phyloP scores from a whole-genome alignment of 2,113 vertebrate species.

The Peromyscus maniculatus region DNA sequence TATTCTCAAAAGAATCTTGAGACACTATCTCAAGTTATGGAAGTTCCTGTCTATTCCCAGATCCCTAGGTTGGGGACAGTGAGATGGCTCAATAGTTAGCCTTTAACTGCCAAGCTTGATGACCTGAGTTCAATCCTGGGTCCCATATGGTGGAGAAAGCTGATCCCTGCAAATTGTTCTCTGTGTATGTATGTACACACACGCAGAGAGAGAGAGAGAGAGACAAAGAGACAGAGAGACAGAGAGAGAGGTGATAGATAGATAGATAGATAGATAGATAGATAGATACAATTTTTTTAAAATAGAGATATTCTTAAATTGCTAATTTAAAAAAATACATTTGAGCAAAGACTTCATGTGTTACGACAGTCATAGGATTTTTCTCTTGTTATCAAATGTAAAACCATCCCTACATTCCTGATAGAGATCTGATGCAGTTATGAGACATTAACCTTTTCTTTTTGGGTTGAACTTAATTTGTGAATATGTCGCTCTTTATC shows the following conservation, averaged over 20 bases:
- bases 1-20: not conserved
- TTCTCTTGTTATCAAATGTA: constrained; percentile 21
- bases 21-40: not conserved
- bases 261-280: too few relatives aligned
- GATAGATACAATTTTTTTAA: not conserved
- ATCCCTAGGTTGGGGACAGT: not conserved
- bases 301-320: not conserved
- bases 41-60: not conserved
- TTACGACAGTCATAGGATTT: not conserved
- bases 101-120: not conserved
- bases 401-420: not conserved
- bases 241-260: too few relatives aligned
- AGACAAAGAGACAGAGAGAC: not conserved
- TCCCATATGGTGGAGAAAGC: not conserved
- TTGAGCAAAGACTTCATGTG: constrained; percentile 13
- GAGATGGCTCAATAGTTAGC: too few relatives aligned
- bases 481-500: not conserved
- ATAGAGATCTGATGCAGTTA: not conserved
- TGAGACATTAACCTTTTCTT: not conserved
- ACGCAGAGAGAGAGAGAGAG: not conserved
- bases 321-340: not conserved
- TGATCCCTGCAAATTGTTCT: not conserved
- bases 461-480: constrained; percentile 6
- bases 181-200: not conserved
- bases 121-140: too few relatives aligned